A percentile compares a stretch with the other conserved stretches of the same genome.
These are phyloP conservation scores for Acanthisitta chloris DNA, from an alignment of 2,113 vertebrate genomes.

Conservation along the genomic window DNA sequence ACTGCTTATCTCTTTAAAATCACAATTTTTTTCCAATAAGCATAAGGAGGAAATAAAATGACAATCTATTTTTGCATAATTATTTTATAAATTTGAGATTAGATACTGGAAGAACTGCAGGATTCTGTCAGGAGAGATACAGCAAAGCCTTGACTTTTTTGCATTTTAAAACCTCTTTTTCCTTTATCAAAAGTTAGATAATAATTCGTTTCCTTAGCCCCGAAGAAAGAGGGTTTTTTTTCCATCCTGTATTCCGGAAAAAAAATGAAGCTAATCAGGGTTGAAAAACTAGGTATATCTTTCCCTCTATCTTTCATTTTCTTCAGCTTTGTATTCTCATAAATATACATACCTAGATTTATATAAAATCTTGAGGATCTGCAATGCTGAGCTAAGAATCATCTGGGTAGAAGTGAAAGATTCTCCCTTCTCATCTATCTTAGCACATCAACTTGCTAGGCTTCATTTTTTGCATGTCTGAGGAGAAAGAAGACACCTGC, in stretches of 20 bases:
- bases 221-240: accelerated
- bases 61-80: not conserved
- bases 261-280: not conserved
- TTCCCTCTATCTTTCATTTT: not conserved
- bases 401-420: not conserved
- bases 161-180: not conserved
- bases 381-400: not conserved
- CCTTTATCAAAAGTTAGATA: not conserved
- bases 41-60: not conserved
- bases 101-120: not conserved
- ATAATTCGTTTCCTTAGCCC: not conserved
- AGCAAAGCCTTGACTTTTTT: not conserved
- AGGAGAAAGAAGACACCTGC: not conserved
- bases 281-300: not conserved
- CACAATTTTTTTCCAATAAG: not conserved
- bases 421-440: not conserved
- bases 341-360: not conserved
- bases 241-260: not conserved
- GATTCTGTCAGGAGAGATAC: not conserved
- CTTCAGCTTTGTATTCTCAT: not conserved
- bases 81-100: not conserved
- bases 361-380: not conserved
- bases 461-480: not conserved
- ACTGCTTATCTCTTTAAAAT: not conserved
- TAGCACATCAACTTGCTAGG: not conserved